A percentile compares a stretch with the other conserved stretches of the same genome.
Conservation (phyloP, 2,888 invertebrate species). For the Ditula angustiorana region DNA sequence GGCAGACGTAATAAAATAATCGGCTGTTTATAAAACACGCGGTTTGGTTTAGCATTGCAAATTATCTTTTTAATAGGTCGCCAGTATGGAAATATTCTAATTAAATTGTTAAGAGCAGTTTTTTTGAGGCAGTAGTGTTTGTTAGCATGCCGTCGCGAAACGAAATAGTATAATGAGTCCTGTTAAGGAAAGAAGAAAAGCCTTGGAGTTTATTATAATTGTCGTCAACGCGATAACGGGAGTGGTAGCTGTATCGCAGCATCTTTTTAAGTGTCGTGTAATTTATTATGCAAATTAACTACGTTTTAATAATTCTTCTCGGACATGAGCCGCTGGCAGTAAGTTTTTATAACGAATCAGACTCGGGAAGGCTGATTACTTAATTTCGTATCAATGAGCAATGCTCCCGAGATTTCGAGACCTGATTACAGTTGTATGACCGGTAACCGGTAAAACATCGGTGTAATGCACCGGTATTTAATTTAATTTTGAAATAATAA, state of each 20-base stretch:
- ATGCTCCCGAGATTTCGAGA: slow-evolving; percentile 33
- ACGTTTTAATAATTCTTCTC: slow-evolving; percentile 52
- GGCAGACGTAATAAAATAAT: slow-evolving; percentile 42
- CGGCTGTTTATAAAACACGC: slow-evolving; percentile 43
- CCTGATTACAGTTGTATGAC: slow-evolving; percentile 40
- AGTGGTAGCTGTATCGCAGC: slow-evolving; percentile 27
- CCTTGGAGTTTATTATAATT: slow-evolving; percentile 35
- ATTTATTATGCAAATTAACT: slow-evolving; percentile 56
- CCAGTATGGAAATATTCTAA: slow-evolving; percentile 47
- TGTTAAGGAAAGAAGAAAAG: slow-evolving; percentile 26
- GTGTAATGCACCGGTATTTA: slow-evolving; percentile 19
- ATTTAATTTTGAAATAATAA: slow-evolving; percentile 21
- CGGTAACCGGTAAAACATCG: slow-evolving; percentile 23
- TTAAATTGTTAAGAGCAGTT: slow-evolving; percentile 40
- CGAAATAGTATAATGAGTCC: slow-evolving; percentile 25
- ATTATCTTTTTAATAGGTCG: slow-evolving; percentile 43
- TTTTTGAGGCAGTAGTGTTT: slow-evolving; percentile 11
- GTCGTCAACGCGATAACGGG: slow-evolving; percentile 30
- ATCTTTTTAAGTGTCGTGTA: slow-evolving; percentile 46
- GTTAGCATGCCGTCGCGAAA: slow-evolving; percentile 21
- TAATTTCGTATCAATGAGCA: slow-evolving; percentile 46
- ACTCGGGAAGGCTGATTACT: slow-evolving; percentile 49
- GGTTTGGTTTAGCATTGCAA: slow-evolving; percentile 48
- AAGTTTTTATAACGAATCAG: slow-evolving; percentile 41
- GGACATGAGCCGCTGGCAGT: slow-evolving; percentile 46